Evolutionary conservation across 2,797 vertebrate species (phyloP), one percentile per base, ranked within the genome.

Genomic region (Zenarchopterus dispar): DNA sequence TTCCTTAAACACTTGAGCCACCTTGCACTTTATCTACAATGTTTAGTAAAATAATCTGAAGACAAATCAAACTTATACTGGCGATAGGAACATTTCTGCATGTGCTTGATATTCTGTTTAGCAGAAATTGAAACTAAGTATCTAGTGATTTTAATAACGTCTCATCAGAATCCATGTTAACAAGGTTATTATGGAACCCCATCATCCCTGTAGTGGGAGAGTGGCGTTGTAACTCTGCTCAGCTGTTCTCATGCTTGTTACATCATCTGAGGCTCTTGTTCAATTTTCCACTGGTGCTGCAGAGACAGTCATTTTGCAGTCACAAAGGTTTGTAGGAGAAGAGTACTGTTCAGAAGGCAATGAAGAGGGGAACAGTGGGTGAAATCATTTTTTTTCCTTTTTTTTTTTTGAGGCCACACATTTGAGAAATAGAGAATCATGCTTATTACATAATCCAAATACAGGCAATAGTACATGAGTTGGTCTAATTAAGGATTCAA

Each of bases 131-230:
- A 36, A 2, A 52, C 43, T 17, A 31, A 44, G 48, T 2, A 5
- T 22, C 41, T 28, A 53, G 23, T 66, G 18, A 47, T 18, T 67
- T 70, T 51, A 39, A 28, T 60, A 44, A 56, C 39, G 3, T 56
- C 8, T 56, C 62, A 57, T 67, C 22, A 56, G 44, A 73, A 57
- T 62, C 47, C 48, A 47, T 10, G 9, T 44, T 46, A 63, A 31
- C 26, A 15, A 18, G 9, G 48, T 78, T 39, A 49, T 60, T 59
- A 67, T 21, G 10, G 21, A 65, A 64, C 28, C 18, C 49, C 58
- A 3, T 39, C 16, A 5, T 24, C 36, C 15, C 46, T 24, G 57
- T 61, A 24, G 39, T 44, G 24, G 53, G 39, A 44, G 28, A 24
- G 45, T 48, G 11, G 52, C 8, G 0, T 44, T 47, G n/a, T 18